Base-by-base conservation (phyloP, 2,888 invertebrate genomes). In the Cephus sareptanus region DNA sequence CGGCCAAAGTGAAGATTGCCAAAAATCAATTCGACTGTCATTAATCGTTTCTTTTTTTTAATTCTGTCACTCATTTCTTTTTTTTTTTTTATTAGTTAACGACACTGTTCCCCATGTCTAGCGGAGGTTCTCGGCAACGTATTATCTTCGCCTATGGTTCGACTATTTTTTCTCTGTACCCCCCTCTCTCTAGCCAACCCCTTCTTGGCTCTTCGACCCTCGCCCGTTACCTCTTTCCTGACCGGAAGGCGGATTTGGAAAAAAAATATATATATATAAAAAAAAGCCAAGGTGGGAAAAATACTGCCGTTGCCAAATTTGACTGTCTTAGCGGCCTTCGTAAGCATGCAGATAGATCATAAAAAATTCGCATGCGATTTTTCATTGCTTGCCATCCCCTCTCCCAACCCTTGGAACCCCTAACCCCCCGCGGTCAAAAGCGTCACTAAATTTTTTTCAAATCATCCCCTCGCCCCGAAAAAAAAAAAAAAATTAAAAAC, bases 1-100 rank as follows among this genome's bases (percentile, higher is more conserved):
- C 91, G 89, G 91, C 91, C 89, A 91, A 91, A 91, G 90, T 90
- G 84, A 88, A 87, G 89, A 85, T 83, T 84, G 78, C 80, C 33
- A 56, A 76, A 74, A 37, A 15, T 71, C 70, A 56, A n/a, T n/a
- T 33, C n/a, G 34, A 30, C 31, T 77, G 31, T 34, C 40, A 15
- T 70, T 35, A 12, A 35, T 35, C 35, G 12, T 35, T 35, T 35
- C 35, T 35, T 35, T 76, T 76, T 76, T 76, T 33, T 15, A 33
- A 73, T 33, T 79, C 73, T 75, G 30, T 75, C 69, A 73, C 33
- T 35, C 37, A 34, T 13, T 74, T n/a, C 6, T 34, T 3, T 73
- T 11, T 15, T 15, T 35, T 12, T 35, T 3, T 12, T 35, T 12
- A 11, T 35, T 68, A 30, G n/a, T 69, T 78, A 71, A 79, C 76